These are phyloP conservation scores for Holcopasites calliopsidis DNA, from an alignment of 1,140 invertebrate genomes.

Conservation along the genomic window DNA sequence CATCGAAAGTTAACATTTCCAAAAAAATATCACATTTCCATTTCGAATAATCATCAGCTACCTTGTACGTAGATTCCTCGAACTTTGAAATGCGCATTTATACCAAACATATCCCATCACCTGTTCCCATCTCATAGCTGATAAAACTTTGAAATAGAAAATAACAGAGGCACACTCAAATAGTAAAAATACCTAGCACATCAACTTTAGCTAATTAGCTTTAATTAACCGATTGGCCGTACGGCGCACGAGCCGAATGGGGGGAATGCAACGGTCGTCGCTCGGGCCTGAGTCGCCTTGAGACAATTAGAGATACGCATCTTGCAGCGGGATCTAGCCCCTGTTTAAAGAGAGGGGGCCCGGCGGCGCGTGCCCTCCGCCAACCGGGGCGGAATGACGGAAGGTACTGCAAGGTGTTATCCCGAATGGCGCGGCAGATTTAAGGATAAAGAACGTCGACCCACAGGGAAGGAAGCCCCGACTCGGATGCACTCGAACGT, in stretches of 20 bases:
- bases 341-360: conserved; percentile 3
- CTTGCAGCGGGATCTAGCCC: conserved; percentile 50
- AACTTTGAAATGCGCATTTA: no score
- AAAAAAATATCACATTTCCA: no score
- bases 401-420: conserved; percentile 60
- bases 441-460: conserved; percentile 53
- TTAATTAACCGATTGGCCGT: neutral
- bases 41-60: no score
- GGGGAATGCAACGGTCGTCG: conserved; percentile 58
- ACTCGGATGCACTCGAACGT: conserved; percentile 18
- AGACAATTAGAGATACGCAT: conserved; percentile 66
- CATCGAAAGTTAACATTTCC: no score
- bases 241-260: neutral
- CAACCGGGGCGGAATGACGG: conserved; percentile 35
- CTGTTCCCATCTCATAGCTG: no score
- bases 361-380: conserved; percentile 47
- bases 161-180: no score
- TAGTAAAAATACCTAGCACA: no score
- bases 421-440: conserved; percentile 47
- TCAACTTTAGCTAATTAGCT: no score
- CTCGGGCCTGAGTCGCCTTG: conserved; percentile 37
- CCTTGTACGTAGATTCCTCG: no score
- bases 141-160: no score
- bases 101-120: no score
- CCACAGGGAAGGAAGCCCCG: conserved; percentile 19